Evolutionary conservation across 2,888 invertebrate species (phyloP), one percentile per base, ranked within the genome.

Genomic region (Xylocampa areola): DNA sequence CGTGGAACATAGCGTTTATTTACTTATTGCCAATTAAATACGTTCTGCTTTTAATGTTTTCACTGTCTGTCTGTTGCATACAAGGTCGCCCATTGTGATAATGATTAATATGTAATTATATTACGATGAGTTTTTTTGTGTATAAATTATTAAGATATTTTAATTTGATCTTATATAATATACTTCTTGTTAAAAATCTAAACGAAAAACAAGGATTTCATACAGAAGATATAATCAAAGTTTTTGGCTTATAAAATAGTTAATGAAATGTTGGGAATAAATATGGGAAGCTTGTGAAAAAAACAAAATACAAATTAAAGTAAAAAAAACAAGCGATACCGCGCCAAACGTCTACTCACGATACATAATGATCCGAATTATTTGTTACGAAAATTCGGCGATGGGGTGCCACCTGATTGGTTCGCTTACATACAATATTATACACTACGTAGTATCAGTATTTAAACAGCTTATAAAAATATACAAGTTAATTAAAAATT

Each of bases 381-480:
- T 53, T 48, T 47, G 30, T 1, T 21, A 1, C n/a, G n/a, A 10
- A 17, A 23, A 25, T 43, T 41, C 21, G 14, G 17, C 36, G 25
- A 70, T 57, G 45, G 29, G 50, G 64, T 39, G 45, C 6, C 32
- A 11, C 29, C 4, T 60, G 36, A 64, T n/a, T 71, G 60, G 73
- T 16, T 53, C n/a, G 33, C 14, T 43, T 10, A 33, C 23, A 41
- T 17, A 4, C 41, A 51, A 33, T 41, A 54, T 25, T 1, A 33
- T 39, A 17, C 36, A 21, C 14, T 2, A 16, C 11, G 1, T 16
- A 0, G 2, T 33, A 11, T 8, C 7, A 30, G 16, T 35, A 43
- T 60, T 62, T 60, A 10, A 49, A 39, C 51, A 59, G 41, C 50
- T 61, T 49, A 36, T 53, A 17, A 7, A 6, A 4, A 32, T 4